Percentiles rank a stretch among this genome's conserved stretches.
Evolutionary conservation across 1,140 invertebrate genomes (phyloP).

Genomic region (Tetragonula clypearis): DNA sequence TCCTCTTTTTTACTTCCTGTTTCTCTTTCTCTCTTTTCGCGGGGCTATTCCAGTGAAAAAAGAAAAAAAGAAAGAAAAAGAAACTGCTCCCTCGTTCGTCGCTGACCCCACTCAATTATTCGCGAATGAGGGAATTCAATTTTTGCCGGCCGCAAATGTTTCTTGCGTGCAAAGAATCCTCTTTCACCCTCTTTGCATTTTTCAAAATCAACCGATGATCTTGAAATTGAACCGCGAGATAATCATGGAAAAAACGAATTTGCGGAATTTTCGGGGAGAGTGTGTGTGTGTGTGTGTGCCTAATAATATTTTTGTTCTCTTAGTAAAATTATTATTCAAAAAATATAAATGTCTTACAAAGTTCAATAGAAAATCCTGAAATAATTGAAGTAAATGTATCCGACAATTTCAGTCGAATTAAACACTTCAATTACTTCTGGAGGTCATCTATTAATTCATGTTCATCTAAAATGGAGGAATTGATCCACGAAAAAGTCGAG

Average conservation of each 20-base stretch:
- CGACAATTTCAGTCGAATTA: too few species aligned
- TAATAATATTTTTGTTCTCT: too few species aligned
- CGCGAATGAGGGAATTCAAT: constrained; percentile 69
- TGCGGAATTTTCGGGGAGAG: background rate
- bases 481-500: too few species aligned
- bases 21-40: background rate
- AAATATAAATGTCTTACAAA: too few species aligned
- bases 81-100: background rate
- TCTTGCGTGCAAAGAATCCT: constrained; percentile 58
- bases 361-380: too few species aligned
- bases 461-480: too few species aligned
- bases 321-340: too few species aligned
- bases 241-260: constrained; percentile 42
- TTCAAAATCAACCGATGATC: constrained; percentile 52
- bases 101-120: background rate
- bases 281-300: too few species aligned
- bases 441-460: too few species aligned
- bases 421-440: too few species aligned
- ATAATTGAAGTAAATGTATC: too few species aligned
- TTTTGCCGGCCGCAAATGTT: constrained; percentile 62
- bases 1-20: background rate
- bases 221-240: constrained; percentile 25
- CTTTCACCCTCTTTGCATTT: constrained; percentile 34
- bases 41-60: background rate
- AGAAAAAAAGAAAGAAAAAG: background rate